These are phyloP conservation scores for Oryzias celebensis DNA, from an alignment of 2,113 vertebrate genomes.

Conservation along the genomic window DNA sequence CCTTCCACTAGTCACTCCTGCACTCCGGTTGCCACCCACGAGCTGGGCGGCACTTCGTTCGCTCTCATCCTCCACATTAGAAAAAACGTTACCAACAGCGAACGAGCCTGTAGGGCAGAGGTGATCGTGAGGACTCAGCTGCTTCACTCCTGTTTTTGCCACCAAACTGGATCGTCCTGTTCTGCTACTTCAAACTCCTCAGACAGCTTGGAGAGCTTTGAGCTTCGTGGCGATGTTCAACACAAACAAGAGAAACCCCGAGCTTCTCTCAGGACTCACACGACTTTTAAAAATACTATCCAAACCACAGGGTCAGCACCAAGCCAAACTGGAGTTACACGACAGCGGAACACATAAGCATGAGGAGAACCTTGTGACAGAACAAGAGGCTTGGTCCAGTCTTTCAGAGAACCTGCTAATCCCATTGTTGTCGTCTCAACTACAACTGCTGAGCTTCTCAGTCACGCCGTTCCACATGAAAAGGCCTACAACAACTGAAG, in stretches of 20 bases:
- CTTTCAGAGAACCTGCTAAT: constrained; percentile 56
- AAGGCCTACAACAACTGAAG: constrained; percentile 35
- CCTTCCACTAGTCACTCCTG: constrained; percentile 33
- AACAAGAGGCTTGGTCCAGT: constrained; percentile 54
- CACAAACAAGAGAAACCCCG: constrained; percentile 1
- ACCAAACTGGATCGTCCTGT: constrained; percentile 29
- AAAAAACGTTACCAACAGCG: constrained; percentile 43
- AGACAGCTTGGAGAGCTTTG: constrained; percentile 16
- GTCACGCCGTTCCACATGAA: constrained; percentile 14
- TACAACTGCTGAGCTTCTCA: constrained; percentile 48
- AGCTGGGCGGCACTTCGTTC: neutral
- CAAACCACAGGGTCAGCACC: no score
- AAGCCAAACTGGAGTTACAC: no score
- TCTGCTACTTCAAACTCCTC: constrained; percentile 26
- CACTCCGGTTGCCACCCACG: constrained; percentile 13
- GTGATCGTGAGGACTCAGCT: constrained; percentile 8
- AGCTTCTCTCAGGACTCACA: no score
- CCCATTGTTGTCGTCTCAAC: constrained; percentile 60
- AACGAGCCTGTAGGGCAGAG: constrained; percentile 20
- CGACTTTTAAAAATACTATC: no score
- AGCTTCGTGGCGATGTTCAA: constrained; percentile 14
- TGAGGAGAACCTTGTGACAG: constrained; percentile 35
- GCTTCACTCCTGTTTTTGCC: constrained; percentile 22
- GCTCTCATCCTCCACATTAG: constrained; percentile 15
- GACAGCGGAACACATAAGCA: constrained; percentile 5